Conservation (phyloP, 2,797 vertebrate genomes). For the Eleutherodactylus coqui region DNA sequence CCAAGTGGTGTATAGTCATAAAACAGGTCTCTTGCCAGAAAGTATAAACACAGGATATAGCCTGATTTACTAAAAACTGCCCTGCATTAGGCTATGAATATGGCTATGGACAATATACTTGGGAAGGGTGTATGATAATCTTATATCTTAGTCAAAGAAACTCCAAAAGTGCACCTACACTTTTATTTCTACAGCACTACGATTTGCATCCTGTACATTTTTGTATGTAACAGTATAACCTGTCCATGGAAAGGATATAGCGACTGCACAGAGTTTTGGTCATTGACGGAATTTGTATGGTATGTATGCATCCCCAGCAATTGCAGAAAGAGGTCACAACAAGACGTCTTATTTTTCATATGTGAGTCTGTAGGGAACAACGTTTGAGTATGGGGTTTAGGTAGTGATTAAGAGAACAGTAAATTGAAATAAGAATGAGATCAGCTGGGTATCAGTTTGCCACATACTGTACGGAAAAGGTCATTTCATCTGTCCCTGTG, state of each 20-base stretch:
- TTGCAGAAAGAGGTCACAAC: slow-evolving; percentile 37
- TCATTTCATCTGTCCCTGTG: slow-evolving; percentile 31
- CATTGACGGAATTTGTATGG: not conserved
- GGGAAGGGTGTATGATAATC: not conserved
- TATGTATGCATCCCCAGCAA: slow-evolving; percentile 28
- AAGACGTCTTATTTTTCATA: slow-evolving; percentile 55
- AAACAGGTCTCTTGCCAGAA: too few species aligned
- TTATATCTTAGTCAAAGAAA: too few species aligned
- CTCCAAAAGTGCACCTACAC: too few species aligned
- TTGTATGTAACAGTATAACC: not conserved
- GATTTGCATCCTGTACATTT: not conserved
- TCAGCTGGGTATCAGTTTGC: slow-evolving; percentile 54
- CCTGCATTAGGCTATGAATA: too few species aligned
- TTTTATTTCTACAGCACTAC: not conserved
- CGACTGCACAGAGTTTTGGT: not conserved
- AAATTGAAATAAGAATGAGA: slow-evolving; percentile 61
- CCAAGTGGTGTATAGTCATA: too few species aligned
- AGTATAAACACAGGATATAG: too few species aligned
- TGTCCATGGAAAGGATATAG: not conserved
- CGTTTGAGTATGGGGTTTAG: slow-evolving; percentile 51
- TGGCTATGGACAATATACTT: too few species aligned
- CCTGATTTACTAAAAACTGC: too few species aligned
- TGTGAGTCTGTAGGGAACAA: slow-evolving; percentile 44
- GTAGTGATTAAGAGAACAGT: slow-evolving; percentile 56
- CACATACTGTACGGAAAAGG: slow-evolving; percentile 59